Conservation (phyloP, 1,140 invertebrate genomes). For the Caenorhabditis remanei region DNA sequence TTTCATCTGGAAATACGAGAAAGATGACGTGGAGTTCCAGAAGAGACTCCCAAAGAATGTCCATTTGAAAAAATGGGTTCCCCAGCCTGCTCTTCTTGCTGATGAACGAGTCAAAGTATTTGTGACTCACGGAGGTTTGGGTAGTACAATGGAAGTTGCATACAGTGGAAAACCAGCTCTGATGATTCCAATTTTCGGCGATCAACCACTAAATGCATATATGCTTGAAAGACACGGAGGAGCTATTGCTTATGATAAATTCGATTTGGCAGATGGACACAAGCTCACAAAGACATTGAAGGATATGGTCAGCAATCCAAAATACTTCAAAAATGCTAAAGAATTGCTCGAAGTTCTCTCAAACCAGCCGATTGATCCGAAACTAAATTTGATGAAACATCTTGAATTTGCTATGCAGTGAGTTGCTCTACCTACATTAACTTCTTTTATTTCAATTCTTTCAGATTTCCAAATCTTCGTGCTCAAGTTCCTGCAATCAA, state of each 20-base stretch:
- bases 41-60: conserved; percentile 79
- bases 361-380: conserved; percentile 40
- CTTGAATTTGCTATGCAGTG: conserved; percentile 54
- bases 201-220: conserved; percentile 68
- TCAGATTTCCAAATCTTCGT: conserved; percentile 27
- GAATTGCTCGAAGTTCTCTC: conserved; percentile 7
- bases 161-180: conserved; percentile 68
- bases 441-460: not conserved
- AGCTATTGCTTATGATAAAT: conserved; percentile 35
- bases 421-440: not conserved
- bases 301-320: not conserved
- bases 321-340: conserved; percentile 21
- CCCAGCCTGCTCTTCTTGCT: conserved; percentile 62
- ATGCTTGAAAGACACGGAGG: conserved; percentile 64
- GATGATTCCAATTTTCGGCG: conserved; percentile 70
- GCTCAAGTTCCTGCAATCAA: conserved; percentile 8
- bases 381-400: conserved; percentile 48
- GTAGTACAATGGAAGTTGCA: conserved; percentile 65
- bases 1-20: conserved; percentile 72
- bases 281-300: conserved; percentile 15
- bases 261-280: conserved; percentile 1
- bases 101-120: conserved; percentile 62
- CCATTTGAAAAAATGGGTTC: conserved; percentile 66
- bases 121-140: conserved; percentile 70
- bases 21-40: conserved; percentile 68